These are phyloP conservation scores for Onchidella celtica DNA, from an alignment of 2,888 invertebrate species.

Conservation along the genomic window DNA sequence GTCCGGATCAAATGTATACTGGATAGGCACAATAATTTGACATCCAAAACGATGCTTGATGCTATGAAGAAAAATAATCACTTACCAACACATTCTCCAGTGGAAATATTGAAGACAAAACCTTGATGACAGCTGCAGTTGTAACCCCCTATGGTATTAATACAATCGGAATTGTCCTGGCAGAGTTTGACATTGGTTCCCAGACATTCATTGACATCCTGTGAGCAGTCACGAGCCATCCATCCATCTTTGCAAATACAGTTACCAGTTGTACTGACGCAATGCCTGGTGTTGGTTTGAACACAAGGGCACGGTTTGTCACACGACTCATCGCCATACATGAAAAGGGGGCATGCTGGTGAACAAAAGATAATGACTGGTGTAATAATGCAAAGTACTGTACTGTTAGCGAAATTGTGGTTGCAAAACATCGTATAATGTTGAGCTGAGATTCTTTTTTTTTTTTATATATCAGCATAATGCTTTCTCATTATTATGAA, in stretches of 20 bases:
- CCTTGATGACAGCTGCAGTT: constrained; percentile 17
- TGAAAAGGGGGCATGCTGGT: constrained; percentile 6
- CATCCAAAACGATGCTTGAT: background rate
- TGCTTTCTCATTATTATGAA: no score
- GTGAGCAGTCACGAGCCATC: background rate
- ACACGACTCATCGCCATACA: constrained; percentile 3
- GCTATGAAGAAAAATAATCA: background rate
- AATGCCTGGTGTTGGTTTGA: constrained; percentile 3
- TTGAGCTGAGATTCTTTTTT: no score
- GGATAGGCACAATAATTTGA: no score
- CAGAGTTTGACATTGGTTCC: background rate
- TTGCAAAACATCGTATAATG: no score
- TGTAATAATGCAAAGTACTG: background rate
- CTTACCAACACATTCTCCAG: constrained; percentile 4
- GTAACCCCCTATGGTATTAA: constrained; percentile 8
- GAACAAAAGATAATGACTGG: background rate
- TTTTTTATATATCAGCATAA: no score
- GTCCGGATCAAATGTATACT: no score
- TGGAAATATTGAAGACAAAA: background rate
- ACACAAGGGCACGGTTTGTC: constrained; percentile 14
- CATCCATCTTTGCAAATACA: constrained; percentile 25
- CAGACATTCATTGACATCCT: constrained; percentile 20
- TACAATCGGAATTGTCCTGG: constrained; percentile 5
- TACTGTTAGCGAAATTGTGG: no score
- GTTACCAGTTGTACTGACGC: constrained; percentile 19